phyloP scores from a whole-genome alignment of 2,888 invertebrate genomes.

The Shargacucullia verbasci region DNA sequence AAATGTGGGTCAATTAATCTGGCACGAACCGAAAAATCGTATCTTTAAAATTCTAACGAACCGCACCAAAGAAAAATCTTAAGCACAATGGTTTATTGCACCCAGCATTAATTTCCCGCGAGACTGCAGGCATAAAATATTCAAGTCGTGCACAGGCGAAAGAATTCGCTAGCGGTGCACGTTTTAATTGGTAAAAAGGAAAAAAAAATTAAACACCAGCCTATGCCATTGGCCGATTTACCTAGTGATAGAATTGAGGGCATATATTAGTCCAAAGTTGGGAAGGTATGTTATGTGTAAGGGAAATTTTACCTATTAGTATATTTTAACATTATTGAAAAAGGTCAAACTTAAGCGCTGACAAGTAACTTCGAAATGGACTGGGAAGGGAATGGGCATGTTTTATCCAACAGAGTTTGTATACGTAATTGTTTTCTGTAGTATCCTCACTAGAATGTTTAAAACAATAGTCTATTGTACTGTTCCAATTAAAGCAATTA shows the following conservation, averaged over 20 bases:
- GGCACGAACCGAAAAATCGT: conserved; percentile 37
- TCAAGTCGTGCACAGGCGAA: conserved; percentile 71
- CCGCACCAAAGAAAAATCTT: conserved; percentile 66
- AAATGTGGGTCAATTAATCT: conserved; percentile 38
- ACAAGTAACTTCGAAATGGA: not conserved
- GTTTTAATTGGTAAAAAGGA: conserved; percentile 74
- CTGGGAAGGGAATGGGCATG: too few species aligned
- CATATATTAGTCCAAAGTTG: conserved; percentile 37
- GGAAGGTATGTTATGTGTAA: too few species aligned
- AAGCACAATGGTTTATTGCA: conserved; percentile 73
- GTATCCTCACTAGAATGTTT: conserved; percentile 30
- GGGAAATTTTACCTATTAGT: conserved; percentile 6
- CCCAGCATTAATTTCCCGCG: conserved; percentile 77
- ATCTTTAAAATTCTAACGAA: conserved; percentile 66
- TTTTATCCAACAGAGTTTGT: conserved; percentile 5
- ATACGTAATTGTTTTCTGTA: conserved; percentile 19
- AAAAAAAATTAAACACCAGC: conserved; percentile 58
- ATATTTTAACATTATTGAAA: not conserved
- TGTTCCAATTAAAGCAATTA: conserved; percentile 48
- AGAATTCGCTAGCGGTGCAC: conserved; percentile 69
- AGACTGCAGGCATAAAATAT: conserved; percentile 77
- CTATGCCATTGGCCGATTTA: conserved; percentile 54
- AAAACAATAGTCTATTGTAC: conserved; percentile 41
- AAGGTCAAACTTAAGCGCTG: not conserved
- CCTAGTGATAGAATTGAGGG: conserved; percentile 48